Evolutionary conservation across 2,113 vertebrate species (phyloP).

Genomic region (Pomatorhinus ruficollis): DNA sequence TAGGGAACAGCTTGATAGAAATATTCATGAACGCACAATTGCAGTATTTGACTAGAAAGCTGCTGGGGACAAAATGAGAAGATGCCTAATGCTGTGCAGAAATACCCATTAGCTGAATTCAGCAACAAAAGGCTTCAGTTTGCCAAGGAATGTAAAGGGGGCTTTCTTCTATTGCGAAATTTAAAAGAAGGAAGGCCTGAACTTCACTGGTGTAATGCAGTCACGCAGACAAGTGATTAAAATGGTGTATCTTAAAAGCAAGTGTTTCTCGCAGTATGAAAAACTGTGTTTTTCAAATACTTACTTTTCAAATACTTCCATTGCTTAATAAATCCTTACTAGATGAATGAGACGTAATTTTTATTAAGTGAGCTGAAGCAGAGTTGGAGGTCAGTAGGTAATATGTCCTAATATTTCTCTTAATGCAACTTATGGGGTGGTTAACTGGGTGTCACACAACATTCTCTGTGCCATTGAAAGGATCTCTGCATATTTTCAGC

Average conservation of each 20-base stretch:
- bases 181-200: not conserved
- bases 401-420: not conserved
- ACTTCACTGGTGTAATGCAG: not conserved
- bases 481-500: not conserved
- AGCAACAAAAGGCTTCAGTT: constrained; percentile 22
- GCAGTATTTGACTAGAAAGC: not conserved
- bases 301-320: no score
- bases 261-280: not conserved
- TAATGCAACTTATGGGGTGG: not conserved
- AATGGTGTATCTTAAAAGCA: not conserved
- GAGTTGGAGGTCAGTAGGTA: not conserved
- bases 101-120: not conserved
- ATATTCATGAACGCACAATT: not conserved
- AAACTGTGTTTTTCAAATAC: not conserved
- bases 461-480: not conserved
- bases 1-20: not conserved
- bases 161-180: not conserved
- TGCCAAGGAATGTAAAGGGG: not conserved
- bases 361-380: not conserved
- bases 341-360: not conserved
- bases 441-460: not conserved
- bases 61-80: not conserved
- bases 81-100: not conserved
- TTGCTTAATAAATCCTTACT: not conserved
- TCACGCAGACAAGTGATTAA: not conserved